Base-by-base conservation (phyloP, 2,797 vertebrate species). In the Graptemys geographica region DNA sequence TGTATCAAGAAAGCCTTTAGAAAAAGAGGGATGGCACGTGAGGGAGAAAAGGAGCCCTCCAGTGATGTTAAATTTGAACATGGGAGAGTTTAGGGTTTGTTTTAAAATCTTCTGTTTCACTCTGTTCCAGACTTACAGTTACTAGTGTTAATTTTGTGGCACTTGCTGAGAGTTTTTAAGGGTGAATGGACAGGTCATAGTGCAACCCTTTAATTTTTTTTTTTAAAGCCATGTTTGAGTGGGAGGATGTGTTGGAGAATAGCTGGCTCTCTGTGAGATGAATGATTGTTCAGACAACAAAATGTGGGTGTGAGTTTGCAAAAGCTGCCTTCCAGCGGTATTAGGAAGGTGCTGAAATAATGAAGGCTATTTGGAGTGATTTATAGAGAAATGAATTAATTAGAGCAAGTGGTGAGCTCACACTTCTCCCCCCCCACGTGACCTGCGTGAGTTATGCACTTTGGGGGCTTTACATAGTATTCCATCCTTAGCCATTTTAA, bases 361-460 rank as follows among this genome's bases (percentile, higher is more conserved):
- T 90, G 79, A 83, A 92, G 87, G 85, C 88, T 96, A 81, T 95
- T 95, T 86, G 85, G 92, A 90, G 92, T 3, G n/a, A 88, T 96
- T 94, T 90, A 93, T 85, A 94, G 96, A 95, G 90, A 94, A 96
- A 90, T 85, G 53, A 96, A 96, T 95, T 95, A 95, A 97, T 96
- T 88, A 82, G 83, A 95, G 92, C 82, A 96, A 95, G 95, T 78
- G 51, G 52, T 57, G 57, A 84, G 37, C 86, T 92, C 47, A 18
- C n/a, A 31, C 57, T 79, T 92, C 87, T 9, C 65, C 19, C 81
- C 74, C 90, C 41, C 41, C 41, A 41, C 41, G 62, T 91, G 95
- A 86, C 89, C 85, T 92, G 84, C 84, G 83, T 89, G 82, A 65
- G 44, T 92, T 55, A 52, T 74, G 1, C 51, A 90, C 87, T 93